Evolutionary conservation across 2,113 vertebrate genomes (phyloP), one percentile per base, ranked within the genome.

Genomic region (Pogona vitticeps): DNA sequence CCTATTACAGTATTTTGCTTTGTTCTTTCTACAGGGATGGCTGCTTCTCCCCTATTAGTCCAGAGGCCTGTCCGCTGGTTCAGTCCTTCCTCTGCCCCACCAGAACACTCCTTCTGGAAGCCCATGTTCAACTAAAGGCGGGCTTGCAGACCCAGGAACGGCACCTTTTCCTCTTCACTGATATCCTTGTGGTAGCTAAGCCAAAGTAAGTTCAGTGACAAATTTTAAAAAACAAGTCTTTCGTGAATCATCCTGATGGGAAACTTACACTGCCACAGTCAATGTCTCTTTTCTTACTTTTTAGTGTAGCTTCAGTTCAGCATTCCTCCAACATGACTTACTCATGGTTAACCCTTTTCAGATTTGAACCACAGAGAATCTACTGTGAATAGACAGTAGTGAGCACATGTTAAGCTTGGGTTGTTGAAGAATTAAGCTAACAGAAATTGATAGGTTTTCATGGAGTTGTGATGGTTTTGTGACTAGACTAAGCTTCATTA

Each of bases 121-220:
- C 96, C 67, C 97, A 97, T 0, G 96, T 96, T 42, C 98, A 99
- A 90, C 96, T 99, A 84, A 98, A 97, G 96, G 98, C 97, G 0
- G 98, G 98, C 59, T 96, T 99, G 77, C 98, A 99, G 94, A 98
- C 97, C 72, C 98, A 99, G 93, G 98, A 99, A 80, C 95, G 98
- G 52, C 97, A 98, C 90, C 97, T 99, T 88, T 98, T 99, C 93
- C 97, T 99, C 77, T 99, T 99, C 95, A 97, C 91, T 3, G 98
- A 99, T 92, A 94, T 98, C 3, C 96, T 99, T 84, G 96, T 99
- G 83, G 95, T 99, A 90, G 96, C 98, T 94, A 99, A 99, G 94
- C 97, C 98, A 93, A 99, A 99, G 98, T 99, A 92, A 96, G 98
- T 96, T 86, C 56, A 56, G 21, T 68, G 59, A 1, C 3, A 78